Percentiles rank a stretch among this genome's conserved stretches.
Evolutionary conservation across 2,888 invertebrate species (phyloP).

Genomic region (Agonopterix heracliana): DNA sequence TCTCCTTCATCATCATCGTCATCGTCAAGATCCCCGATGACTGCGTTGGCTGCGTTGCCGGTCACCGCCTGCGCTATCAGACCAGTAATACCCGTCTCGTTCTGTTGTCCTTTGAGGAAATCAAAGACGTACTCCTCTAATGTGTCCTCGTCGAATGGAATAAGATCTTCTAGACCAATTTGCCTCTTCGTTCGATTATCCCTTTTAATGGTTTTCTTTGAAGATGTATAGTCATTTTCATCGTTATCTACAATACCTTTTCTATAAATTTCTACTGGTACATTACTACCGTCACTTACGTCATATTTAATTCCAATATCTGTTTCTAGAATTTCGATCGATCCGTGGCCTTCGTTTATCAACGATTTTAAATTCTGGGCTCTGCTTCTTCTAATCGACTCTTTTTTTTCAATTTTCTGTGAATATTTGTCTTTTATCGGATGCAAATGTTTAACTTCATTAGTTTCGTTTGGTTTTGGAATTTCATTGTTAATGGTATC

Average conservation of each 20-base stretch:
- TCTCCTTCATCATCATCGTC: constrained; percentile 37
- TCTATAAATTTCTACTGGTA: constrained; percentile 73
- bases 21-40: constrained; percentile 46
- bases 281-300: constrained; percentile 70
- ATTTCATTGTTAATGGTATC: constrained; percentile 67
- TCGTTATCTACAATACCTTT: constrained; percentile 78
- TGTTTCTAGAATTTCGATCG: constrained; percentile 74
- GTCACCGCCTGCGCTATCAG: constrained; percentile 57
- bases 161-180: constrained; percentile 55
- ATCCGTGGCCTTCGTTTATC: constrained; percentile 60
- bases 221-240: constrained; percentile 44
- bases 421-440: constrained; percentile 49
- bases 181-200: constrained; percentile 48
- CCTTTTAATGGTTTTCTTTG: constrained; percentile 20
- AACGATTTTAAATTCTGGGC: constrained; percentile 57
- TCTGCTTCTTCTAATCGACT: constrained; percentile 36
- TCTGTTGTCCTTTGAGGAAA: constrained; percentile 52
- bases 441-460: constrained; percentile 77
- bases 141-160: constrained; percentile 61
- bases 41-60: constrained; percentile 40
- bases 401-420: constrained; percentile 42
- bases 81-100: constrained; percentile 56
- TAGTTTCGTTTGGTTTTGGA: constrained; percentile 63
- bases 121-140: constrained; percentile 61
- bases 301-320: constrained; percentile 76